Evolutionary conservation across 2,797 vertebrate species (phyloP).

Genomic region (Enteromius trimaculatus): DNA sequence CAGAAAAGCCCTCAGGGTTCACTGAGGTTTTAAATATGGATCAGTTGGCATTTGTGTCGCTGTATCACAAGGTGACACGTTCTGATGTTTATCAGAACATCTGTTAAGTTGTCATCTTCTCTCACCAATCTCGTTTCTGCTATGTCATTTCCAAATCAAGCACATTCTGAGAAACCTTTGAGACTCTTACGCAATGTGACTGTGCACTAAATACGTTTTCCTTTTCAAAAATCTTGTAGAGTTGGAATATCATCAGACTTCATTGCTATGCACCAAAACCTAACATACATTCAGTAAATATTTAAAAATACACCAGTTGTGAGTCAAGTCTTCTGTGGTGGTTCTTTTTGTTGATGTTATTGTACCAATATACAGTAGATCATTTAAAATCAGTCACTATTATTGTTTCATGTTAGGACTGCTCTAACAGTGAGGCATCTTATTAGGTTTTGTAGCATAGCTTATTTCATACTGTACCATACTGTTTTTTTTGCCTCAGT

Average conservation of each 20-base stretch:
- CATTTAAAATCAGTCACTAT: neutral
- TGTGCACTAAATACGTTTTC: neutral
- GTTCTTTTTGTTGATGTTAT: neutral
- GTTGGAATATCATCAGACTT: neutral
- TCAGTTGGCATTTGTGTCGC: slow-evolving; percentile 64
- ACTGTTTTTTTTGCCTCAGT: neutral
- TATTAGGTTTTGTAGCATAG: neutral
- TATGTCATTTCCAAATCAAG: neutral
- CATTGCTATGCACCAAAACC: neutral
- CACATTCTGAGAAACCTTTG: neutral
- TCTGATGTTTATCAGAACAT: slow-evolving; percentile 20
- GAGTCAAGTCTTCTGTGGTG: neutral
- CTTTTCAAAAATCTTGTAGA: slow-evolving; percentile 3
- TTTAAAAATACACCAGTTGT: neutral
- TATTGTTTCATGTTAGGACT: neutral
- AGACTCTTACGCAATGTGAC: neutral
- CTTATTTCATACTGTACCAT: neutral
- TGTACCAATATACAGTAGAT: neutral
- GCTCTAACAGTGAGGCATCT: neutral
- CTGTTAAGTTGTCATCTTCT: neutral
- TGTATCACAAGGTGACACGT: slow-evolving; percentile 11
- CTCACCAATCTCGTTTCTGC: neutral
- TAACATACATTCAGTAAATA: neutral
- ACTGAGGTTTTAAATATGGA: slow-evolving; percentile 67
- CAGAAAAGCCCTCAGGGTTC: slow-evolving; percentile 55